Conservation (phyloP, 2,888 invertebrate species). For the Eueremaeus valkanovi region DNA sequence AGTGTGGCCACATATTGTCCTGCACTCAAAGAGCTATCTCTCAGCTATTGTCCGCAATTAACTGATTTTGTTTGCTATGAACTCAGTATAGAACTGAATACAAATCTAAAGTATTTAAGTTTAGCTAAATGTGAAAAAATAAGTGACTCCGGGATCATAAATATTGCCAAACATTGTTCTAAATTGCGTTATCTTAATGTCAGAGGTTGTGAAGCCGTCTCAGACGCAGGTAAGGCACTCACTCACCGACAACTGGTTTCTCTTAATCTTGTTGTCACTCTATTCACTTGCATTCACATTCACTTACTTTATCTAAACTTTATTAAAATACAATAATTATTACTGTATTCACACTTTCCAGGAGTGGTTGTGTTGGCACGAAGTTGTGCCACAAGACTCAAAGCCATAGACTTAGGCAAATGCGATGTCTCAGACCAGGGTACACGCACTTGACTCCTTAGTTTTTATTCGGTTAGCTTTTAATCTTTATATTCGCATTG, state of each 20-base stretch:
- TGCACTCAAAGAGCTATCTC: conserved; percentile 75
- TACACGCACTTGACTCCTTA: conserved; percentile 63
- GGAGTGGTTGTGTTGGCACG: conserved; percentile 71
- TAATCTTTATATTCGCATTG: not conserved
- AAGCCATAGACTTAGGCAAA: conserved; percentile 85
- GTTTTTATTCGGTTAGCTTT: not conserved
- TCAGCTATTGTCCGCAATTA: conserved; percentile 82
- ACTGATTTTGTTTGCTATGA: conserved; percentile 30
- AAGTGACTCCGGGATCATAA: conserved; percentile 76
- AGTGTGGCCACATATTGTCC: conserved; percentile 84
- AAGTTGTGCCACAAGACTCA: conserved; percentile 70
- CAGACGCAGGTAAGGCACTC: conserved; percentile 70
- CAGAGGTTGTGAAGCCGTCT: conserved; percentile 85
- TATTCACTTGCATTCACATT: too few species aligned
- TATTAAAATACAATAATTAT: not conserved
- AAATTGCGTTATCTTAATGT: conserved; percentile 81
- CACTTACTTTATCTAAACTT: too few species aligned
- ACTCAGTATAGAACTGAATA: conserved; percentile 63
- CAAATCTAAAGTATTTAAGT: conserved; percentile 82
- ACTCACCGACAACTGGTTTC: too few species aligned
- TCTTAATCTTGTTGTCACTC: too few species aligned
- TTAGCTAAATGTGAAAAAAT: conserved; percentile 89
- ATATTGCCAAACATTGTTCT: conserved; percentile 79
- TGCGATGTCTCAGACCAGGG: conserved; percentile 90
- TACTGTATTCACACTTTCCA: not conserved